Base-by-base conservation (phyloP, 2,113 vertebrate species). In the Artemisiospiza belli region DNA sequence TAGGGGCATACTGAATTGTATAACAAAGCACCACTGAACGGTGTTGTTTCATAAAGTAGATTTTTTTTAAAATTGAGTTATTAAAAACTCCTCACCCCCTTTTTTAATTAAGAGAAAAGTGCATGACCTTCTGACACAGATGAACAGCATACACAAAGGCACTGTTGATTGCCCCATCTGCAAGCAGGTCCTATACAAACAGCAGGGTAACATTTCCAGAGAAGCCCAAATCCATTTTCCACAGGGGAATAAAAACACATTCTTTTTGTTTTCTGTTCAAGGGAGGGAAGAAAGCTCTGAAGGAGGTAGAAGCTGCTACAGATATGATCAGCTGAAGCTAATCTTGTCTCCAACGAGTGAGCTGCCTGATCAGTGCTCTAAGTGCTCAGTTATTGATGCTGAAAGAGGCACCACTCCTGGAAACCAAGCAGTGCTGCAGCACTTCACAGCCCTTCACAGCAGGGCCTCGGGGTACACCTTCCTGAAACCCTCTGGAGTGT, bases 301-400 rank as follows among this genome's bases (percentile, higher is more conserved):
- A 66, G 37, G 52, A 83, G 77, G 78, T 41, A 89, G 52, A 70
- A 84, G 47, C 57, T 57, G 47, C 33, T 47, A 14, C 24, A 94
- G 90, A 92, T 91, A 89, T 4, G 21, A 94, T 84, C 90, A 91
- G 2, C 66, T 47, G 57, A 43, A 81, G 66, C 19, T 89, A 61
- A 91, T 93, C 90, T 72, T 91, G 64, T 66, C 85, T 83, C 52
- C 2, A 2, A 19, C 2, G 13, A 58, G 15, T 0, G 1, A 90
- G 63, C 25, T 80, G 27, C 58, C 67, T 80, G 77, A 90, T 78
- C 82, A 58, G 54, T 35, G 54, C 74, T 66, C 18, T n/a, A 18
- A 89, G n/a, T 87, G 62, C 70, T 75, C 15, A 10, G 30, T 28
- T 85, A 92, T 13, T 51, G 57, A 80, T 83, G 67, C 78, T 47